Evolutionary conservation across 2,113 vertebrate genomes (phyloP), one percentile per base, ranked within the genome.

Genomic region (Sitta europaea): DNA sequence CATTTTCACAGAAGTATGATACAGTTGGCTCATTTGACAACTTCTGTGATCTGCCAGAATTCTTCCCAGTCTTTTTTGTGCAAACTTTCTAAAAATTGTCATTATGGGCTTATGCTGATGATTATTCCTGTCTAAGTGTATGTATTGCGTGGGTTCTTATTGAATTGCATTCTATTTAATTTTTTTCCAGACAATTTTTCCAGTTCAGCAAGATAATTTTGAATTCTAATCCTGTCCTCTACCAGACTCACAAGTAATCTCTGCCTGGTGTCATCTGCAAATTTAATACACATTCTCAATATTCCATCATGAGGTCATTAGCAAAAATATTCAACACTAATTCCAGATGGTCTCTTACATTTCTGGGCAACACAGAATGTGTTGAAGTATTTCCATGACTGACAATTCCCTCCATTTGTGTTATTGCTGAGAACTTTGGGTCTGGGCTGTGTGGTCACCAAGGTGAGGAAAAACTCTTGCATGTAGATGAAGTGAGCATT

Each of bases 401-500:
- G 96, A 95, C 94, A 96, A 91, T 74, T 94, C 65, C 68, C 58
- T 95, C 72, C 63, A 63, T 86, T 95, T 76, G 29, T 58, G 75
- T 91, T 93, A 92, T 16, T 91, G 51, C 55, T 90, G 38, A 84
- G 92, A 97, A 90, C 75, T 91, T 92, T 93, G 53, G 57, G 15
- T 92, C 31, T 92, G 83, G 92, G 83, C 68, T 91, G 51, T 51
- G 33, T 91, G 86, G 86, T 94, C 91, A 92, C 86, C 35, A 74
- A 94, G 72, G 95, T 91, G 57, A 93, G 68, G 75, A 77, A 86
- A 93, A 90, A 86, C 68, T 79, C 86, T 84, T 95, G 92, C 92
- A 96, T 95, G 82, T 77, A 96, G 92, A 96, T 97, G 88, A 97
- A 96, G 92, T 96, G 95, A 97, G 94, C 96, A 96, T 97, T 95